Percentiles rank a stretch among this genome's conserved stretches.
phyloP scores from a whole-genome alignment of 2,797 vertebrate species.

The Smutsia gigantea region DNA sequence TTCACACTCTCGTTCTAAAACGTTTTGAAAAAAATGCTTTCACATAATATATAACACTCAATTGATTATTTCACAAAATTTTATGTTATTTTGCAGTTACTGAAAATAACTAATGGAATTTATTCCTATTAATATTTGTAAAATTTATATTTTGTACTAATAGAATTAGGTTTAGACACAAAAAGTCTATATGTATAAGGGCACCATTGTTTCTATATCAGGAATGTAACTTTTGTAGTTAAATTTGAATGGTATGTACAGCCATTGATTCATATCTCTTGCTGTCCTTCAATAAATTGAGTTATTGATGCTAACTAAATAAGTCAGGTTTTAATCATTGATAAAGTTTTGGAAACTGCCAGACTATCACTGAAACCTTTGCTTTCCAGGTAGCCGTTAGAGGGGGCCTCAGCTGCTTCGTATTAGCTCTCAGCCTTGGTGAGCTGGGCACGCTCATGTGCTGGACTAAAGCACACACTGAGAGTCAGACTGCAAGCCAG shows the following conservation, averaged over 20 bases:
- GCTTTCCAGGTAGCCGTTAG: constrained; percentile 2
- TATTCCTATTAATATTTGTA: neutral
- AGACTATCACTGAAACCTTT: neutral
- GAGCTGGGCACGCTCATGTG: neutral
- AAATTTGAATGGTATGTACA: neutral
- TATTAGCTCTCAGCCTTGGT: neutral
- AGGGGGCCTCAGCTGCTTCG: neutral
- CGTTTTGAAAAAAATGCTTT: neutral
- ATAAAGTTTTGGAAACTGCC: constrained; percentile 15
- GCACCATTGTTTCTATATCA: constrained; percentile 8
- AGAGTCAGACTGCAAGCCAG: neutral
- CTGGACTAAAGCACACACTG: neutral
- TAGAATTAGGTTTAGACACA: neutral
- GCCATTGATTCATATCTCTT: constrained; percentile 19
- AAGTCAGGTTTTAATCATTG: constrained; percentile 58
- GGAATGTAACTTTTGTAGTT: constrained; percentile 17
- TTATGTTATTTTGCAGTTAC: constrained; percentile 5
- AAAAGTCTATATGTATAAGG: neutral
- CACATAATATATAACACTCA: neutral
- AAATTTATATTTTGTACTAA: constrained; percentile 2
- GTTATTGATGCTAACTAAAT: constrained; percentile 40
- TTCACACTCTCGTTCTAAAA: neutral
- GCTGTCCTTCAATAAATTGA: constrained; percentile 56
- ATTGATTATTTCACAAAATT: constrained; percentile 47
- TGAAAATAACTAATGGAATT: constrained; percentile 38